Base-by-base conservation (phyloP, 2,797 vertebrate genomes). In the Semaprochilodus insignis region DNA sequence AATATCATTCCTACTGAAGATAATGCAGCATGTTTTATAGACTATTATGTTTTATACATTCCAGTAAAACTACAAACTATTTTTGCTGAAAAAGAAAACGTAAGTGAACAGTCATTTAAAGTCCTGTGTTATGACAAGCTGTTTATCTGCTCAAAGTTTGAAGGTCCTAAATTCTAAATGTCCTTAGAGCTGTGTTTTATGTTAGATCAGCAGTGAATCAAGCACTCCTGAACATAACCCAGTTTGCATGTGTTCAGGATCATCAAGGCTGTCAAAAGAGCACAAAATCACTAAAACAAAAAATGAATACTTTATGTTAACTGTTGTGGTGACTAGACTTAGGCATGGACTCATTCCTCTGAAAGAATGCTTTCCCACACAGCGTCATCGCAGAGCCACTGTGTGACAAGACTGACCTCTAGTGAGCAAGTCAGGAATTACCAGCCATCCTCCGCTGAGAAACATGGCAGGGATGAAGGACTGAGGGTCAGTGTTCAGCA, bases 391-490 rank as follows among this genome's bases (percentile, higher is more conserved):
- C 1, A 36, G 77, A 76, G 55, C 57, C 70, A 40, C 25, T 73
- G 83, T 80, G 71, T 80, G 81, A 44, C 52, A 80, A 81, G 72
- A 81, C 67, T 57, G 86, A 74, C 81, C 83, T 80, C 88, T 87
- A 73, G 86, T 81, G 88, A 55, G 14, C 25, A 63, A 4, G 3
- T 60, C 7, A 60, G 55, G 27, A 82, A 57, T 44, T 70, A 27
- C 15, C 51, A 27, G 31, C 40, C 44, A 13, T 13, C 6, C 44
- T 48, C 13, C 14, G 4, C 11, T 21, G 15, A 23, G 16, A 69
- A 17, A 7, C 6, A 1, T 48, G 23, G 59, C n/a, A 60, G n/a
- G 8, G 21, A 7, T n/a, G 59, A 60, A 10, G 59, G 21, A 10
- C 59, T 19, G 19, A 60, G 1, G 21, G 10, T 11, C n/a, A 23